Evolutionary conservation across 37 sponge, comb jelly and placozoan species (phyloP).

Genomic region (Oscarella lobularis): DNA sequence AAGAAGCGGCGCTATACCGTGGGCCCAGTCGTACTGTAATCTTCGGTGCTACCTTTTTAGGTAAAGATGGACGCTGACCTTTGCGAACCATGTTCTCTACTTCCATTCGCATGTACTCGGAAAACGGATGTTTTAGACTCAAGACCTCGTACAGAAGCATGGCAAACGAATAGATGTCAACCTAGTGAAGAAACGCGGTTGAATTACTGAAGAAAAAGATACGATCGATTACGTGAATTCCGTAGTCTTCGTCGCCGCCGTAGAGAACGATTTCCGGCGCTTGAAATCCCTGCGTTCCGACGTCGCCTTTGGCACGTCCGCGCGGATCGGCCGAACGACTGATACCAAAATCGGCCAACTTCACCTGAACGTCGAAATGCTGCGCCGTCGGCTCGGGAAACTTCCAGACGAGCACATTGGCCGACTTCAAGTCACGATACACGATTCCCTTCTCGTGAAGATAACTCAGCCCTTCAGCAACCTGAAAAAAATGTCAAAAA

Average conservation of each 20-base stretch:
- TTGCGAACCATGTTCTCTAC: constrained; percentile 73
- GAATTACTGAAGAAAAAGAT: not conserved
- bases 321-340: constrained; percentile 31
- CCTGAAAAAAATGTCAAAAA: constrained; percentile 11
- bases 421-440: constrained; percentile 80
- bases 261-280: constrained; percentile 88
- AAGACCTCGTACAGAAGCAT: constrained; percentile 83
- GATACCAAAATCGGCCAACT: constrained; percentile 77
- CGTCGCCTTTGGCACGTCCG: constrained; percentile 1
- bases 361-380: constrained; percentile 5
- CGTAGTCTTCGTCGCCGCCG: constrained; percentile 63
- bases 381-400: constrained; percentile 41
- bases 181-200: constrained; percentile 6
- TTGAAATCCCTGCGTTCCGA: constrained; percentile 77
- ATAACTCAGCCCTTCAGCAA: constrained; percentile 63
- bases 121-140: constrained; percentile 56
- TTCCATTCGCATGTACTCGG: constrained; percentile 61
- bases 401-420: constrained; percentile 74
- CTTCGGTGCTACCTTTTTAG: constrained; percentile 23
- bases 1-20: not conserved
- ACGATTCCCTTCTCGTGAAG: constrained; percentile 52
- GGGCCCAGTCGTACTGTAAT: not conserved
- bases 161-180: constrained; percentile 70
- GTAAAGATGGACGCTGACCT: constrained; percentile 46
- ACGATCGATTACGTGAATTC: constrained; percentile 52